Conservation (phyloP, 2,888 invertebrate species). For the Aromia moschata region DNA sequence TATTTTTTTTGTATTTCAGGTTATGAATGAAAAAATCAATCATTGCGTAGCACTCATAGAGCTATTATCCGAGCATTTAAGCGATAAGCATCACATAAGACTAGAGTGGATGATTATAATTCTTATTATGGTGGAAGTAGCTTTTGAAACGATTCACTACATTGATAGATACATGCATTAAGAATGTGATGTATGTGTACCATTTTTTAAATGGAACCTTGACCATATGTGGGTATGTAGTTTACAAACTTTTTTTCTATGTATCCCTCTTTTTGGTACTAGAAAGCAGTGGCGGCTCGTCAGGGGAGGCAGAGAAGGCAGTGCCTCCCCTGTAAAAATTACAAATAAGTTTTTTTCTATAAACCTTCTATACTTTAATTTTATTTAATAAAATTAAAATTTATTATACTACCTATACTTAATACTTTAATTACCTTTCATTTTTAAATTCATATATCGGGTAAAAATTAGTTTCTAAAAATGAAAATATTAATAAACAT, state of each 20-base stretch:
- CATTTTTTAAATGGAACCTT: neutral
- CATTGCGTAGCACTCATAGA: constrained; percentile 95
- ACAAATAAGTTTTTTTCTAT: too few species aligned
- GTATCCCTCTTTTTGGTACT: too few species aligned
- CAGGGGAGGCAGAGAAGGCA: too few species aligned
- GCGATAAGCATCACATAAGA: constrained; percentile 90
- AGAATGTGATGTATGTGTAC: neutral
- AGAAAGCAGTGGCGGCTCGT: too few species aligned
- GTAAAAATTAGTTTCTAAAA: too few species aligned
- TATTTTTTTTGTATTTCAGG: constrained; percentile 74
- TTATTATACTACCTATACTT: too few species aligned
- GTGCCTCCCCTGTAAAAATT: too few species aligned
- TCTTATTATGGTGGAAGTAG: constrained; percentile 94
- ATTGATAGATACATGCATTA: constrained; percentile 68
- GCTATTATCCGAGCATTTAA: constrained; percentile 87
- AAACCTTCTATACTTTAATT: too few species aligned
- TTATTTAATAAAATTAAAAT: too few species aligned
- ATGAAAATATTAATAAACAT: too few species aligned
- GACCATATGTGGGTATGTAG: neutral
- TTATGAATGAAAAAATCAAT: constrained; percentile 93
- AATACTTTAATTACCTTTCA: too few species aligned
- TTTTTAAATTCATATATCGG: too few species aligned
- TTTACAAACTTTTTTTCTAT: neutral
- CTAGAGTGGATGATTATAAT: constrained; percentile 98
- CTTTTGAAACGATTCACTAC: constrained; percentile 83